Evolutionary conservation across 2,113 vertebrate species (phyloP).

Genomic region (Kryptolebias marmoratus): DNA sequence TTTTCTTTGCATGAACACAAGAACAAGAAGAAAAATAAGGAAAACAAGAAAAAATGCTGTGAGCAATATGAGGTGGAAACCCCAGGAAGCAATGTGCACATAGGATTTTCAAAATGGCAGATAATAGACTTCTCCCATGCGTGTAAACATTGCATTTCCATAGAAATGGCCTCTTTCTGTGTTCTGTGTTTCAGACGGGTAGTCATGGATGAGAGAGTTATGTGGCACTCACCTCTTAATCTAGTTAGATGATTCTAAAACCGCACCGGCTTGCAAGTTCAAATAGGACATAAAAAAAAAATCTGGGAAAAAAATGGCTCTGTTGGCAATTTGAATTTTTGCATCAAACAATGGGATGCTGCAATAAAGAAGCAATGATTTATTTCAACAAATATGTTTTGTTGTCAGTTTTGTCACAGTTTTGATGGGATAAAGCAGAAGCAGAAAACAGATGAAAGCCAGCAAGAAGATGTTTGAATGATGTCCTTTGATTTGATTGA

Average conservation of each 20-base stretch:
- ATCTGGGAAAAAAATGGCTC: not conserved
- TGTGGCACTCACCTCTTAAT: slow-evolving; percentile 69
- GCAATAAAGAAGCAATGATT: not conserved
- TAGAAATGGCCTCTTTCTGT: slow-evolving; percentile 75
- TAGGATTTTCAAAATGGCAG: slow-evolving; percentile 75
- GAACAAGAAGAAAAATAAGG: slow-evolving; percentile 35
- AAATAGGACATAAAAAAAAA: not conserved
- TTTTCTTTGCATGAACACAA: slow-evolving; percentile 67
- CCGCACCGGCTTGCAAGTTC: slow-evolving; percentile 17
- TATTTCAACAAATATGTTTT: slow-evolving; percentile 13
- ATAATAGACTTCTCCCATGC: slow-evolving; percentile 81
- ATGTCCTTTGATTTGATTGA: not conserved
- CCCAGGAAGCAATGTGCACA: slow-evolving; percentile 60
- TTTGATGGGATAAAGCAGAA: not conserved
- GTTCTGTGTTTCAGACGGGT: slow-evolving; percentile 65
- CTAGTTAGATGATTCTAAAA: slow-evolving; percentile 62
- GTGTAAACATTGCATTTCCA: slow-evolving; percentile 82
- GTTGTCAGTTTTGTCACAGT: not conserved
- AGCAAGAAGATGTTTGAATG: not conserved
- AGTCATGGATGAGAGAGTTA: slow-evolving; percentile 66
- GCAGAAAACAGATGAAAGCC: not conserved
- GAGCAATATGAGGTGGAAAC: slow-evolving; percentile 55
- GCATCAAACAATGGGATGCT: not conserved
- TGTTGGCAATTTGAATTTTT: not conserved
- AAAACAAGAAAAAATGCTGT: slow-evolving; percentile 60